Base-by-base conservation (phyloP, 2,113 vertebrate genomes). In the Haliaeetus leucogaster region DNA sequence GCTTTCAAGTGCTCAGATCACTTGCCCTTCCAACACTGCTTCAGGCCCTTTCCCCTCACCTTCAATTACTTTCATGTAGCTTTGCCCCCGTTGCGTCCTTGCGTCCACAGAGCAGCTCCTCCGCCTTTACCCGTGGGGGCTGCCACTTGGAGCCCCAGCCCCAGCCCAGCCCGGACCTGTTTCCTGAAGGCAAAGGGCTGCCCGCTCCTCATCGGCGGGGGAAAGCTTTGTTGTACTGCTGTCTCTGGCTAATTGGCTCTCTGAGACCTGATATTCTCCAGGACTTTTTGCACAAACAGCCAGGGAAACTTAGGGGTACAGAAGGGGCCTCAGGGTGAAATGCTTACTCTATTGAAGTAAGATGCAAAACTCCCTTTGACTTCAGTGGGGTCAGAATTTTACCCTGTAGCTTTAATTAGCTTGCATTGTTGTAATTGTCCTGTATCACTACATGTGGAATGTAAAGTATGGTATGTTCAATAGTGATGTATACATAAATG, bases 361-460 rank as follows among this genome's bases (percentile, higher is more conserved):
- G 77, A 82, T 63, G 80, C 70, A 89, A 89, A 92, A 89, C 58
- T 93, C 81, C 27, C 43, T 92, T 95, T 96, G 89, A 93, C 86
- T 95, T 93, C 58, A 58, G 5, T 1, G 2, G 66, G 78, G 91
- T 95, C 93, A 88, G 78, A 65, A 81, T 62, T 95, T 87, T 89
- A 93, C 77, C 68, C 86, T 48, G 48, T 94, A 95, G 94, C 82
- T 96, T 97, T 94, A 96, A 97, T 97, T 94, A 95, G 45, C 72
- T 92, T 2, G 2, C 56, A 78, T 78, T 96, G 72, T 78, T 86
- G 59, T 88, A 71, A 83, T 80, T 86, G 74, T 95, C 87, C 36
- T 76, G 34, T 66, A 40, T 86, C 0, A 0, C 53, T 90, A 65
- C 79, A 70, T 22, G 63, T 56, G 81, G 87, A 97, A 96, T 94